Percentiles rank a stretch among this genome's conserved stretches.
These are phyloP conservation scores for Metopia argyrocephala DNA, from an alignment of 2,888 invertebrate genomes.

Conservation along the genomic window DNA sequence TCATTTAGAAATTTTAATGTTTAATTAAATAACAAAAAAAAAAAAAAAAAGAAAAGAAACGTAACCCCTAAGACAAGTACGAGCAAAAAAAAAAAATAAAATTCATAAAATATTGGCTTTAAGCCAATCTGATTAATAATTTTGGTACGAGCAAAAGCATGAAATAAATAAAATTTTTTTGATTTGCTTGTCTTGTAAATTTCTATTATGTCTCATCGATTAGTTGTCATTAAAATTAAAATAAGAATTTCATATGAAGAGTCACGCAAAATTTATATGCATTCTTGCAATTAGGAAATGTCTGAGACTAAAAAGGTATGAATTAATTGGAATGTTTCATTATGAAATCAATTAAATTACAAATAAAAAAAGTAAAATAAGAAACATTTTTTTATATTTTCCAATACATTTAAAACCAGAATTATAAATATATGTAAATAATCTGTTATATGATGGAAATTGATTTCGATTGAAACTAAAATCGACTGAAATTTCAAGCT, in stretches of 20 bases:
- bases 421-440: too few relatives aligned
- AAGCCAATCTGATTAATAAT: slow-evolving; percentile 55
- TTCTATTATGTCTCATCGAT: slow-evolving; percentile 59
- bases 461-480: too few relatives aligned
- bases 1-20: slow-evolving; percentile 18
- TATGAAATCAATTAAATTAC: background rate
- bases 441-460: too few relatives aligned
- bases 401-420: too few relatives aligned
- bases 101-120: slow-evolving; percentile 31
- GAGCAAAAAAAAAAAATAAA: background rate
- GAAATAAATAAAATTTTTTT: slow-evolving; percentile 39
- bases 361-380: background rate
- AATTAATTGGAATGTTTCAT: slow-evolving; percentile 14
- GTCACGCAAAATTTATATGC: slow-evolving; percentile 25
- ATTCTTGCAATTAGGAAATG: slow-evolving; percentile 48
- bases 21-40: slow-evolving; percentile 52
- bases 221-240: slow-evolving; percentile 12
- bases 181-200: slow-evolving; percentile 42
- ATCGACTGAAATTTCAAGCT: too few relatives aligned
- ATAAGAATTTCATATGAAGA: slow-evolving; percentile 1
- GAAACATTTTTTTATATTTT: too few relatives aligned
- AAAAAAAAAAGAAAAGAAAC: background rate
- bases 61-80: background rate
- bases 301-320: slow-evolving; percentile 14
- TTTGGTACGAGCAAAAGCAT: slow-evolving; percentile 22